These are phyloP conservation scores for Ceratitis capitata DNA, from an alignment of 1,140 invertebrate species.

Conservation along the genomic window DNA sequence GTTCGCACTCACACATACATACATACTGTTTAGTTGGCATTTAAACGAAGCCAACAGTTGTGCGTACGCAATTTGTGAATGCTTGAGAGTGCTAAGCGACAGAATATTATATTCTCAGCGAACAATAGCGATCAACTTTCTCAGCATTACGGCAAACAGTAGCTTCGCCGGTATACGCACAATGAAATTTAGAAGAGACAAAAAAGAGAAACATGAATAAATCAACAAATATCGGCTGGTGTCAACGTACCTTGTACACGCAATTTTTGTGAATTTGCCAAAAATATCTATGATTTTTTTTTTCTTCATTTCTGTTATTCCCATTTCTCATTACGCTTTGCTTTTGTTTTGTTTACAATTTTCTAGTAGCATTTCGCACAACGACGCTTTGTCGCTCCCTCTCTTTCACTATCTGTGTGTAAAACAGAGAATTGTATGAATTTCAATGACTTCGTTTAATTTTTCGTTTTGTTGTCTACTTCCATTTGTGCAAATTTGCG, in stretches of 20 bases:
- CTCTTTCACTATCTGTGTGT: too few relatives aligned
- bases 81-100: too few relatives aligned
- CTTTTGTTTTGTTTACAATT: slow-evolving; percentile 28
- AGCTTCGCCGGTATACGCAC: background rate
- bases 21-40: too few relatives aligned
- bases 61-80: background rate
- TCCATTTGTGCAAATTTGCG: background rate
- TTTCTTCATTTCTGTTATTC: background rate
- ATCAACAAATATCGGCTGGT: background rate
- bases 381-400: background rate
- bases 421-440: background rate
- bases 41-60: background rate
- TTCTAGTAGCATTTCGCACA: background rate
- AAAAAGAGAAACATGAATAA: background rate
- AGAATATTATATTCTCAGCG: background rate
- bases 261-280: slow-evolving; percentile 21
- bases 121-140: background rate
- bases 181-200: background rate
- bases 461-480: background rate
- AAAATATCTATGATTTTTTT: too few relatives aligned
- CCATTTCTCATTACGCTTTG: background rate
- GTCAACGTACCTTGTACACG: slow-evolving; percentile 4
- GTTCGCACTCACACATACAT: background rate
- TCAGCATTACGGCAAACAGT: background rate
- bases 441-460: background rate